Evolutionary conservation across 2,113 vertebrate genomes (phyloP), one percentile per base, ranked within the genome.

Genomic region (Danionella cerebrum): DNA sequence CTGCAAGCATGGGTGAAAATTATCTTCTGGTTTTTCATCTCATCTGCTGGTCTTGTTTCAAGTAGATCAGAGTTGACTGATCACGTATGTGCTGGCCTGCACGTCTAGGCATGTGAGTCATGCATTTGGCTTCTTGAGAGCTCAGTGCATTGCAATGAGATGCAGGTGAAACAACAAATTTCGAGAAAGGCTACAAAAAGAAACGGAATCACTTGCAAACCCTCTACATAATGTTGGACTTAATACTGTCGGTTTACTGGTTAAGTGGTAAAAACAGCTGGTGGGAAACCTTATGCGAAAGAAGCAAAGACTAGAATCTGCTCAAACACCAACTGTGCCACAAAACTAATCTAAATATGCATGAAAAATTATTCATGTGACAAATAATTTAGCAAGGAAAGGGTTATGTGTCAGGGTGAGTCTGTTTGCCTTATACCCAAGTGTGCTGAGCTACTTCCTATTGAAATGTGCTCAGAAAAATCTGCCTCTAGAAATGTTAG

Each of bases 1-100:
- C 31, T n/a, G 16, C n/a, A 9, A 41, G 24, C 4, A 54, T 35
- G 63, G 45, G 52, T 11, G 48, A 45, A 11, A 18, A 72, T 68
- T 8, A 57, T 79, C 41, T n/a, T n/a, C n/a, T n/a, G n/a, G n/a
- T n/a, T 65, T 22, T 74, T 64, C 36, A n/a, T 7, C 2, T 6
- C 27, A 19, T 24, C 5, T 8, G 14, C 38, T 12, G 5, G 47
- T 39, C 24, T 12, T 41, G 41, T 31, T 38, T 47, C 11, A 19
- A 52, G 1, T 29, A 52, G 25, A 11, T 8, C 6, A 52, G 24
- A 52, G 48, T 5, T 31, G 48, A 52, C 48, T 25, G 29, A 53
- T 38, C 53, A 38, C 1, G 50, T 27, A 39, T 13, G 27, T 36
- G 52, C 41, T 67, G 52, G 4, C 35, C 25, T 21, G 36, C 42